Conservation (phyloP, 2,888 invertebrate species). For the Tyria jacobaeae region DNA sequence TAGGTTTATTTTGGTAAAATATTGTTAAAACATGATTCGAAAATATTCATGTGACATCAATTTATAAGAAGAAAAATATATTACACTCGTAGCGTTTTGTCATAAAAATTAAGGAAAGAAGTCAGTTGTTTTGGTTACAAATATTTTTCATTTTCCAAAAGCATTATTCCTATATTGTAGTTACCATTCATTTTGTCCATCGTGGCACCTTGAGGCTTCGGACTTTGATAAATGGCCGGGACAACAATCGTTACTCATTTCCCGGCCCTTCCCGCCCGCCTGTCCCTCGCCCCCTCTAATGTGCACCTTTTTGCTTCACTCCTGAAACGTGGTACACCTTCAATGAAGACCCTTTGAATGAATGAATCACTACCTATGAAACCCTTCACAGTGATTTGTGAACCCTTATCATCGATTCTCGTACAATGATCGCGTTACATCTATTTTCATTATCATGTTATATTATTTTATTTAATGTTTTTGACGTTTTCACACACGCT, state of each 20-base stretch:
- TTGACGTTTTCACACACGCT: conserved; percentile 29
- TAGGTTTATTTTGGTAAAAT: too few species aligned
- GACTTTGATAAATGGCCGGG: conserved; percentile 83
- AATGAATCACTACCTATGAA: conserved; percentile 45
- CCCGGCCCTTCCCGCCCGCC: conserved; percentile 70
- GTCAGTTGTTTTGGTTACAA: not conserved
- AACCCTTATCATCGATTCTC: conserved; percentile 37
- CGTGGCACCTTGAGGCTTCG: conserved; percentile 63
- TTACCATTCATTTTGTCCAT: conserved; percentile 67
- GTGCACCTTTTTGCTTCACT: conserved; percentile 67
- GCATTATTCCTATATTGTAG: conserved; percentile 52
- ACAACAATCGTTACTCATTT: conserved; percentile 80
- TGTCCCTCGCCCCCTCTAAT: conserved; percentile 61
- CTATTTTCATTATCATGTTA: conserved; percentile 38
- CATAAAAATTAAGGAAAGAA: not conserved
- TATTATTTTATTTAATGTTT: conserved; percentile 33
- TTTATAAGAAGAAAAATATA: not conserved
- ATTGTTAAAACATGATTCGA: not conserved
- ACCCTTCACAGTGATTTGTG: conserved; percentile 43
- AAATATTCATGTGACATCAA: not conserved
- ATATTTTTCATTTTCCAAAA: conserved; percentile 6
- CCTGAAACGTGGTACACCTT: conserved; percentile 56
- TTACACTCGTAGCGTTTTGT: too few species aligned
- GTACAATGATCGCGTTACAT: conserved; percentile 16
- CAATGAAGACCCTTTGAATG: conserved; percentile 60